Evolutionary conservation across 2,888 invertebrate species (phyloP), one percentile per base, ranked within the genome.

Genomic region (Protophormia terraenovae): DNA sequence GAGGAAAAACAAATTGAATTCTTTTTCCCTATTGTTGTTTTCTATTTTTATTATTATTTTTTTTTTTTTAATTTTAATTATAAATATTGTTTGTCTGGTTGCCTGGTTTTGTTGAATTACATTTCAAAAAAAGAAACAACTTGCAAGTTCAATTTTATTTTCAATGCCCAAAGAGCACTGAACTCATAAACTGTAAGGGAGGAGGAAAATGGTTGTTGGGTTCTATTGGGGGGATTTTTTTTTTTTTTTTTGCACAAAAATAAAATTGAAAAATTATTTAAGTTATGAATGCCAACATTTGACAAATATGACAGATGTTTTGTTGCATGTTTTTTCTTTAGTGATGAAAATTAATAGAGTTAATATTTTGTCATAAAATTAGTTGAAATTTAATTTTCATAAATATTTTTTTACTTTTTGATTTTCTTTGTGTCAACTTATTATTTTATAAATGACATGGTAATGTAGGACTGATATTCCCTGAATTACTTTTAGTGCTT

Each of bases 161-260:
- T 62, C 81, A 81, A 69, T 81, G 41, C 14, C 24, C 67, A 84
- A 81, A 81, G 81, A 62, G 73, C 81, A 78, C 67, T 84, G 84
- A 84, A 81, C 84, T 73, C 45, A 27, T 16, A 29, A 41, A n/a
- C n/a, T 29, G 41, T 22, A 14, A 32, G 45, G 27, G 55, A 35
- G 29, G 8, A 38, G 35, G 27, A n/a, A 10, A n/a, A n/a, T n/a
- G n/a, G n/a, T n/a, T n/a, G n/a, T n/a, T n/a, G n/a, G 38, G 38
- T n/a, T 35, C n/a, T n/a, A n/a, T n/a, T n/a, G n/a, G n/a, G 22
- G n/a, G 29, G 45, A 1, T 24, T 22, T 29, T 8, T 32, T 12
- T 24, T 47, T 32, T 24, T 22, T 29, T 8, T 32, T 12, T 24
- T 47, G 22, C 14, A 29, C 16, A 19, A 4, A 32, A 24, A 45